A percentile compares a stretch with the other conserved stretches of the same genome.
phyloP scores from a whole-genome alignment of 2,888 invertebrate species.

The Diplolepis rosae region DNA sequence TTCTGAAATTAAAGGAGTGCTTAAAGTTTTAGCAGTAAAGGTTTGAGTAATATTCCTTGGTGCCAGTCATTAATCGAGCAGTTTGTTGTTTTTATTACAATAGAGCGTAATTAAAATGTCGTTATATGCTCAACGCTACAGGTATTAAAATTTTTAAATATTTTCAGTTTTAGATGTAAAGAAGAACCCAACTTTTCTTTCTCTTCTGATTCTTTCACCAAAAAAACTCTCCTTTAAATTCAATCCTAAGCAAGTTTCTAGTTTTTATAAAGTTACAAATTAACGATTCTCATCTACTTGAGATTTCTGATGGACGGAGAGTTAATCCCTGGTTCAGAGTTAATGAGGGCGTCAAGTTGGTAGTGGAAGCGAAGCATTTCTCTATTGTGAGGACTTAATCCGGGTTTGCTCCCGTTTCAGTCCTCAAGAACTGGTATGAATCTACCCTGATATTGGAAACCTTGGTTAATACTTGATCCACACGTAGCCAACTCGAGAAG shows the following conservation, averaged over 20 bases:
- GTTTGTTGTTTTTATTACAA: neutral
- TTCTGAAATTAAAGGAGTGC: neutral
- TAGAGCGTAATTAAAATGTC: neutral
- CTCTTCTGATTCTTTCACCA: neutral
- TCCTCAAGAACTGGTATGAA: constrained; percentile 39
- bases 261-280: neutral
- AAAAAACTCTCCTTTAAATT: neutral
- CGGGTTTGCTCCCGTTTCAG: constrained; percentile 55
- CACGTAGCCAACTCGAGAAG: neutral
- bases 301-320: constrained; percentile 50
- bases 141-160: neutral
- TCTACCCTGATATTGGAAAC: constrained; percentile 48
- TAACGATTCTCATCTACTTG: constrained; percentile 11
- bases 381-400: constrained; percentile 53
- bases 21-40: neutral
- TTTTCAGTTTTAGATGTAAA: neutral
- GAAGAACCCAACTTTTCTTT: neutral
- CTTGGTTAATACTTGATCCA: constrained; percentile 41
- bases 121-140: neutral
- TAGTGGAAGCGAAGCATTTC: constrained; percentile 49
- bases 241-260: neutral
- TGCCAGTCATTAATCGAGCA: neutral
- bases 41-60: neutral
- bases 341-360: constrained; percentile 44
- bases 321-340: constrained; percentile 48